Percentiles rank a stretch among this genome's conserved stretches.
Conservation (phyloP, 2,888 invertebrate species). For the Autographa gamma region DNA sequence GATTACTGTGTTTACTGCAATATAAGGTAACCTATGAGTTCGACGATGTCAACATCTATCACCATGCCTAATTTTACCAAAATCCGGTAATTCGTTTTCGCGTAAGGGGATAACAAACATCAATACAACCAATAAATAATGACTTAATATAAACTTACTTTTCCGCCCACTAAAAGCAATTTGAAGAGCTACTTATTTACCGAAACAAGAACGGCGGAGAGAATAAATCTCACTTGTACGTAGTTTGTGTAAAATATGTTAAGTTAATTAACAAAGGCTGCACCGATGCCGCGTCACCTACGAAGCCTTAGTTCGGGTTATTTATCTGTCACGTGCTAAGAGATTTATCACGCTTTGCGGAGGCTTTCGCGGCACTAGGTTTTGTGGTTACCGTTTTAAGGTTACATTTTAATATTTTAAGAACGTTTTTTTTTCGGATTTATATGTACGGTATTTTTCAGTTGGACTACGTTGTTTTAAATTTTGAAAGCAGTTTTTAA, state of each 20-base stretch:
- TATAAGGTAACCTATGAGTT: too few species aligned
- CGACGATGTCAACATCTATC: too few species aligned
- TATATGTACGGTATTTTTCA: too few species aligned
- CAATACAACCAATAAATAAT: too few species aligned
- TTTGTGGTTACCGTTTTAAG: slow-evolving; percentile 33
- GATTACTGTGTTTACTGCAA: too few species aligned
- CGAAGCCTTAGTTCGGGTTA: slow-evolving; percentile 62
- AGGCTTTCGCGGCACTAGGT: slow-evolving; percentile 56
- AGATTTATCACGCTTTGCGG: slow-evolving; percentile 72
- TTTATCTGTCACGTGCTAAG: slow-evolving; percentile 77
- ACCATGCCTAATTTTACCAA: too few species aligned
- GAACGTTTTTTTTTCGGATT: too few species aligned
- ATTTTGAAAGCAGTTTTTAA: too few species aligned
- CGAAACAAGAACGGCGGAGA: slow-evolving; percentile 38
- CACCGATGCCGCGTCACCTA: slow-evolving; percentile 58
- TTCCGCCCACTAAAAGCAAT: slow-evolving; percentile 34
- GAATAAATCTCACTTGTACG: slow-evolving; percentile 42
- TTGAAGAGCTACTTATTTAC: slow-evolving; percentile 44
- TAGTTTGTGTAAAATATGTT: slow-evolving; percentile 52
- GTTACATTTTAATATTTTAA: neutral
- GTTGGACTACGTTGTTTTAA: too few species aligned
- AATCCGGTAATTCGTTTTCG: too few species aligned
- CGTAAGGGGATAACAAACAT: too few species aligned
- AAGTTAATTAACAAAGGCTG: slow-evolving; percentile 59
- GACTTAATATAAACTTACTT: neutral